These are phyloP conservation scores for Nyctalus aviator DNA, from an alignment of 2,797 vertebrate genomes.

Conservation along the genomic window DNA sequence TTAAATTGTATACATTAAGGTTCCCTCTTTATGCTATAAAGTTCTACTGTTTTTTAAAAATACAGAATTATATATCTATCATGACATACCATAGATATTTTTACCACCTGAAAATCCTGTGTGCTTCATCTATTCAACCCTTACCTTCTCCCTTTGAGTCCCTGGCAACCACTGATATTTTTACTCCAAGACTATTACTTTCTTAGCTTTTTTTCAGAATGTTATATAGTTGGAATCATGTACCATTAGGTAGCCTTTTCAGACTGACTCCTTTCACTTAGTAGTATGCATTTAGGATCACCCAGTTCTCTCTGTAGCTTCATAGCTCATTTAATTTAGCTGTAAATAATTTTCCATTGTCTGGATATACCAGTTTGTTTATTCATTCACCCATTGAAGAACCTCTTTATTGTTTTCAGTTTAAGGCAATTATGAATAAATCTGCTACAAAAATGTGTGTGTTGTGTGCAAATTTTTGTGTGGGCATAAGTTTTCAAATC, in stretches of 20 bases:
- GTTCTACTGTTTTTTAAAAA: conserved; percentile 19
- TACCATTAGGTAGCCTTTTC: neutral
- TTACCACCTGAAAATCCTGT: neutral
- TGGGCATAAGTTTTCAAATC: conserved; percentile 2
- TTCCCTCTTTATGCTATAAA: conserved; percentile 8
- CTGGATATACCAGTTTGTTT: conserved; percentile 10
- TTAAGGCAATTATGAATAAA: conserved; percentile 13
- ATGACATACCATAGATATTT: neutral
- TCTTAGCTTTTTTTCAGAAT: conserved; percentile 46
- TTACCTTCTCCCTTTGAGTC: neutral
- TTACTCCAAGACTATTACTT: neutral
- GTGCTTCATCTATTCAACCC: neutral
- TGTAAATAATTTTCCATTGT: conserved; percentile 30
- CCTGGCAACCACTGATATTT: neutral
- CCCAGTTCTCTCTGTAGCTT: conserved; percentile 27
- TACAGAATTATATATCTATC: neutral
- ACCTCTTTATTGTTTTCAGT: neutral
- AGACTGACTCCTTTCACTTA: conserved; percentile 1
- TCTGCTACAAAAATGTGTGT: neutral
- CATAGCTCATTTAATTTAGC: conserved; percentile 32
- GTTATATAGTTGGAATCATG: conserved; percentile 36
- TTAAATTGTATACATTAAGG: neutral
- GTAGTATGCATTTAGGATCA: neutral
- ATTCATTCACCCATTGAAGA: neutral
- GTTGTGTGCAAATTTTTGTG: neutral